Conservation (phyloP, 2,888 invertebrate genomes). For the Pterobdella sp. region DNA sequence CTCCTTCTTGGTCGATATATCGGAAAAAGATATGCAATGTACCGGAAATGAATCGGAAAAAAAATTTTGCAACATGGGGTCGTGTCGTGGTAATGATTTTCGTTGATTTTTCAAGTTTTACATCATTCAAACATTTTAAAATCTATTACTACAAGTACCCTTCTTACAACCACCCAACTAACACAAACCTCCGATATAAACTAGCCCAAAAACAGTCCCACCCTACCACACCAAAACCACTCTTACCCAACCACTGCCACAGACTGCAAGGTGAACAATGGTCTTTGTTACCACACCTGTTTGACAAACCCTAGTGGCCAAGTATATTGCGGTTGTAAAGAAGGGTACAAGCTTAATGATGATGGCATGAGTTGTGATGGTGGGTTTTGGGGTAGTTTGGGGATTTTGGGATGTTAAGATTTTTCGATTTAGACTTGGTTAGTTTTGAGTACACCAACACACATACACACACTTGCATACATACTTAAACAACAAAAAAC, state of each 20-base stretch:
- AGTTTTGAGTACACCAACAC: background rate
- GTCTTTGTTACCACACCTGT: background rate
- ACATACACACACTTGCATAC: background rate
- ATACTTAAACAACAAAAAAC: background rate
- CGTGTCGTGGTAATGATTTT: background rate
- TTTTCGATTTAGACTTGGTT: background rate
- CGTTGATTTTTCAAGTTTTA: background rate
- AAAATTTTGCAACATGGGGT: background rate
- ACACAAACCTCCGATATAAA: background rate
- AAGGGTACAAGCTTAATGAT: background rate
- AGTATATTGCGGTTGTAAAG: background rate
- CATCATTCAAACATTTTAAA: background rate
- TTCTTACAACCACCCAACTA: background rate
- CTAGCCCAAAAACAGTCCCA: background rate
- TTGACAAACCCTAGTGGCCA: background rate
- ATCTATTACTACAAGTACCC: background rate
- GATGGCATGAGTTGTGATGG: background rate
- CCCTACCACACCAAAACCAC: background rate
- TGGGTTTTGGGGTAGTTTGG: background rate
- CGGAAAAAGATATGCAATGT: background rate
- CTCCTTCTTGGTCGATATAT: background rate
- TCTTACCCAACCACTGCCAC: background rate
- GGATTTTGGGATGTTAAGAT: background rate
- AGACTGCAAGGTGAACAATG: background rate
- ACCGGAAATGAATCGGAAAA: background rate